Evolutionary conservation across 2,113 vertebrate genomes (phyloP).

Genomic region (Machaerirhynchus nigripectus): DNA sequence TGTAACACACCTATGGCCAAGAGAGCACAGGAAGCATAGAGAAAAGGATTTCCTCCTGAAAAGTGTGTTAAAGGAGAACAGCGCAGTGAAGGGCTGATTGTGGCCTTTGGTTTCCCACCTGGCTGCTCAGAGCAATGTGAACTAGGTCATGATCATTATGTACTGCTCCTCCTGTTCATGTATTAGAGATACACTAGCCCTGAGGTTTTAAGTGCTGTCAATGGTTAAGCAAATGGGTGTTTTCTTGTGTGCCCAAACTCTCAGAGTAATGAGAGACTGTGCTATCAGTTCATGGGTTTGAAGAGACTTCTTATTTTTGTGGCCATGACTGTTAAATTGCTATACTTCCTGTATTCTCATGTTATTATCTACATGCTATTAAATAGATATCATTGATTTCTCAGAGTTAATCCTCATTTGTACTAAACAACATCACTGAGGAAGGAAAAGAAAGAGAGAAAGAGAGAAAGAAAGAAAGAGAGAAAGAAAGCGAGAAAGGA

Average conservation of each 20-base stretch:
- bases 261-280: background rate
- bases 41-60: background rate
- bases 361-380: background rate
- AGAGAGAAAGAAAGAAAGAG: background rate
- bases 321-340: background rate
- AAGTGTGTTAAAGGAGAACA: background rate
- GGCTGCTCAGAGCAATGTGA: background rate
- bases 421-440: background rate
- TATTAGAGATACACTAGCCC: background rate
- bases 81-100: background rate
- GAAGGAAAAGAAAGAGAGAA: no score
- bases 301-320: background rate
- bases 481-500: no score
- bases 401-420: background rate
- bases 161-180: background rate
- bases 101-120: background rate
- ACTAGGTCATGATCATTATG: background rate
- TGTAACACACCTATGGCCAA: constrained; percentile 13
- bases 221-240: background rate
- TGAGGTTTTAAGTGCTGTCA: background rate
- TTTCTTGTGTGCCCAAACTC: background rate
- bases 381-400: background rate
- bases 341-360: background rate
- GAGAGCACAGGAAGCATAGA: background rate
- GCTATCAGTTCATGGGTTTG: background rate